phyloP scores from a whole-genome alignment of 2,888 invertebrate species.

The Agrotis exclamationis region DNA sequence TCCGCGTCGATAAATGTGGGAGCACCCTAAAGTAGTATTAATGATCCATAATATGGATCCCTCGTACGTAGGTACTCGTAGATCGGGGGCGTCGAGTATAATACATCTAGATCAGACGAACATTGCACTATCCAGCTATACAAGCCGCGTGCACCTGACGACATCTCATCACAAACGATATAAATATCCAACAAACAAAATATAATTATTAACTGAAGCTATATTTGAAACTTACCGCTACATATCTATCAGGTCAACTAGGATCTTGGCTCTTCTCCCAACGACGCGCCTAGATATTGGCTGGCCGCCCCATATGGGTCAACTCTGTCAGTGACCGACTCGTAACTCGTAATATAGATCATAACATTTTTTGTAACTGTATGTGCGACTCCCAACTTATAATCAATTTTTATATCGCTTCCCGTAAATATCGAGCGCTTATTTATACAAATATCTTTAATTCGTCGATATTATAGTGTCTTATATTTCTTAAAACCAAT shows the following conservation, averaged over 20 bases:
- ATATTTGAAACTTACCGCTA: slow-evolving; percentile 22
- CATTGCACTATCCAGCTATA: slow-evolving; percentile 2
- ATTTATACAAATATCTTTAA: not conserved
- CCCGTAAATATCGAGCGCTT: not conserved
- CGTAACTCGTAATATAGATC: slow-evolving; percentile 12
- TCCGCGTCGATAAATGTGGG: too few species aligned
- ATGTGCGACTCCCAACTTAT: not conserved
- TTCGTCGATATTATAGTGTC: too few species aligned
- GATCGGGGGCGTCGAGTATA: slow-evolving; percentile 8
- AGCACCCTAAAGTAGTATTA: not conserved
- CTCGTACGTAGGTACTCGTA: not conserved
- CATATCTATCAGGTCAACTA: slow-evolving; percentile 10
- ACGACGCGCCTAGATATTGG: slow-evolving; percentile 35
- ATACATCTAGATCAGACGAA: slow-evolving; percentile 24
- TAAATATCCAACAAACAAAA: slow-evolving; percentile 4
- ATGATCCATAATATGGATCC: too few species aligned
- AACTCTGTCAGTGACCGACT: slow-evolving; percentile 8
- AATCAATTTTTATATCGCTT: not conserved
- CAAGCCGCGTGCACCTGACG: not conserved
- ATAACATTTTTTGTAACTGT: not conserved
- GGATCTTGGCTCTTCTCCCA: slow-evolving; percentile 56
- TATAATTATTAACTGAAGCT: slow-evolving; percentile 15
- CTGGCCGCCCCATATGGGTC: slow-evolving; percentile 21
- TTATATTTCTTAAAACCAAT: slow-evolving; percentile 23
- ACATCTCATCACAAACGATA: not conserved